Base-by-base conservation (phyloP, 2,888 invertebrate species). In the Leptopterna dolabrata region DNA sequence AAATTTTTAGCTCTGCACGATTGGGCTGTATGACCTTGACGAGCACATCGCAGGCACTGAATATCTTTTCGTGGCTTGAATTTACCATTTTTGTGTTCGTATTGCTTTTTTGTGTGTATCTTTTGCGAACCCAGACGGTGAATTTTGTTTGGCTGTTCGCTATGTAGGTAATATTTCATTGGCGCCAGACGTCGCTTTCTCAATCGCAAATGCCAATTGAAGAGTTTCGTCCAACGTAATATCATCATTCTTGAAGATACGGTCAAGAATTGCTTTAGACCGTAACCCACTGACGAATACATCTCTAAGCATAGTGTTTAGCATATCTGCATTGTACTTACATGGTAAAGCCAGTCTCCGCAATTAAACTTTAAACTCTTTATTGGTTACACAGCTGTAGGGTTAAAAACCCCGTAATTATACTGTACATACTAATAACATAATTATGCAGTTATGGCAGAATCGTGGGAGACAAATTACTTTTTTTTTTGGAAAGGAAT, bases 241-340 rank as follows among this genome's bases (percentile, higher is more conserved):
- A 29, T 76, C 76, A 27, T 86, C 86, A 4, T 86, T 41, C 27
- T 86, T 47, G 24, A 86, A 86, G 9, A 76, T 1, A 3, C 47
- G 86, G 47, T 86, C 76, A 1, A 86, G 30, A 13, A 86, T 86
- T 0, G 73, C n/a, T 86, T 86, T 86, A 1, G 86, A 76, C 7
- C 47, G 13, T 36, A 86, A 24, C 0, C 86, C 86, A 47, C 76
- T 51, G 24, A 86, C 86, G n/a, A 76, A 43, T 76, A 76, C n/a
- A 24, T 86, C 86, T 2, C 76, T 9, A 11, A 86, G 24, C 86
- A 76, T 76, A 11, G 70, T 76, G 45, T 73, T 47, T 0, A 86
- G 51, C 70, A 71, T 83, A 7, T 63, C 83, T 13, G 27, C 83
- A n/a, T n/a, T n/a, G n/a, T n/a, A n/a, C n/a, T n/a, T n/a, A n/a